A percentile compares a stretch with the other conserved stretches of the same genome.
These are phyloP conservation scores for Drosophila parabipectinata DNA, from an alignment of 1,140 invertebrate species.

Conservation along the genomic window DNA sequence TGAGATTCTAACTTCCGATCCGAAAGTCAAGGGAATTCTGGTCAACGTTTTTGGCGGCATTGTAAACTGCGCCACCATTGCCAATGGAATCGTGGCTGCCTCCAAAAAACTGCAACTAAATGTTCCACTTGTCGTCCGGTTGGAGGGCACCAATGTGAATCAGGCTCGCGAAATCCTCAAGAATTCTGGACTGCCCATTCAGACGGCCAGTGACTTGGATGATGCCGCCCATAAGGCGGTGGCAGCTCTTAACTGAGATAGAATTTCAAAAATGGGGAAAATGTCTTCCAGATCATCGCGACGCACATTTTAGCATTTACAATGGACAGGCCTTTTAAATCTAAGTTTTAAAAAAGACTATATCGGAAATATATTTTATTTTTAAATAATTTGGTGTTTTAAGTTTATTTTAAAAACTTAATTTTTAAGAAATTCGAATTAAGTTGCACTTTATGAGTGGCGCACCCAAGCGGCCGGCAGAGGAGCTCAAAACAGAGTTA, in stretches of 20 bases:
- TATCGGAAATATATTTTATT: conserved; percentile 15
- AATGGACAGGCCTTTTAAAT: conserved; percentile 32
- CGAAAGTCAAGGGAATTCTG: conserved; percentile 97
- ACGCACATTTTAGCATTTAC: conserved; percentile 70
- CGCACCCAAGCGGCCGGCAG: background rate
- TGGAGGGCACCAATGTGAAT: conserved; percentile 92
- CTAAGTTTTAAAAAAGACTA: conserved; percentile 35
- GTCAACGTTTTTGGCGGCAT: conserved; percentile 99
- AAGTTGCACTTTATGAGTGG: background rate
- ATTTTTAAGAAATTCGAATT: background rate
- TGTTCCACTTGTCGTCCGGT: conserved; percentile 95
- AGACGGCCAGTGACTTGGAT: conserved; percentile 93
- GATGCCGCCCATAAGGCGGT: conserved; percentile 96
- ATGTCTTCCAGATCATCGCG: conserved; percentile 35
- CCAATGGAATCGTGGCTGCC: conserved; percentile 96
- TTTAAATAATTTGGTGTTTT: background rate
- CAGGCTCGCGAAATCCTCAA: conserved; percentile 90
- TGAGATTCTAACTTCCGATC: conserved; percentile 95
- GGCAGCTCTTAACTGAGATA: conserved; percentile 52
- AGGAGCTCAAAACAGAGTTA: background rate
- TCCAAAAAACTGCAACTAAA: conserved; percentile 91
- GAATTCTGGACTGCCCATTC: conserved; percentile 92
- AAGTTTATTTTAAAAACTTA: background rate
- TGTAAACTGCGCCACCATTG: conserved; percentile 98
- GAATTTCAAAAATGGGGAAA: background rate